Base-by-base conservation (phyloP, 2,888 invertebrate species). In the Oxyteleia sp. region DNA sequence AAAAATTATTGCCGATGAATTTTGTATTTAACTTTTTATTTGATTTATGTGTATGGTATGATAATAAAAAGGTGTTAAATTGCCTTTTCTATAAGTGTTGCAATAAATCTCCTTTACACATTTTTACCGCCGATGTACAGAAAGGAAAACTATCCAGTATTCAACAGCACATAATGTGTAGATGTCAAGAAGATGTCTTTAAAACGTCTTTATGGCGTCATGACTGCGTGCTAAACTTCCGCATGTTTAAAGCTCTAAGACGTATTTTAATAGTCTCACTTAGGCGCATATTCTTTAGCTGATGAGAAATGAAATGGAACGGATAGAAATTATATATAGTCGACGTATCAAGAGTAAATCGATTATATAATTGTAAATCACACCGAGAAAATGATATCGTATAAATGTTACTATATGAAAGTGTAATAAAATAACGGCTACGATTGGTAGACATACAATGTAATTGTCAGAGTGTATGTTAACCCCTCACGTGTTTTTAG, bases 31-130 rank as follows among this genome's bases (percentile, higher is more conserved):
- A n/a, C n/a, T 23, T 23, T 23, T 23, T 18, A 32, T 45, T 53
- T 43, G 26, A 74, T 61, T 68, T 23, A 23, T 68, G 43, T 18
- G 10, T 15, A 13, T 15, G 15, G 41, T 59, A 45, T 51, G 23
- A 72, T 72, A 72, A 72, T 79, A 72, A 80, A 72, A 80, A 59
- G 64, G 66, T 72, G 59, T 66, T 59, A 43, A 72, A 72, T 57
- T 64, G 59, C 49, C 32, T 51, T 63, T 78, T 63, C 63, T 35
- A 41, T 29, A 41, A 66, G 64, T 64, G 72, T 66, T 43, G 66
- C 51, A 41, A 66, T 80, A 80, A 80, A 72, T 80, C 57, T 72
- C 57, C 20, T 38, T 43, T 32, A 16, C 49, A 79, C 63, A 79
- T 79, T 71, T 79, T 71, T 79, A 71, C 53, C 29, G 53, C 53